A percentile compares a stretch with the other conserved stretches of the same genome.
Evolutionary conservation across 2,797 vertebrate species (phyloP).

Genomic region (Heterohyrax brucei): DNA sequence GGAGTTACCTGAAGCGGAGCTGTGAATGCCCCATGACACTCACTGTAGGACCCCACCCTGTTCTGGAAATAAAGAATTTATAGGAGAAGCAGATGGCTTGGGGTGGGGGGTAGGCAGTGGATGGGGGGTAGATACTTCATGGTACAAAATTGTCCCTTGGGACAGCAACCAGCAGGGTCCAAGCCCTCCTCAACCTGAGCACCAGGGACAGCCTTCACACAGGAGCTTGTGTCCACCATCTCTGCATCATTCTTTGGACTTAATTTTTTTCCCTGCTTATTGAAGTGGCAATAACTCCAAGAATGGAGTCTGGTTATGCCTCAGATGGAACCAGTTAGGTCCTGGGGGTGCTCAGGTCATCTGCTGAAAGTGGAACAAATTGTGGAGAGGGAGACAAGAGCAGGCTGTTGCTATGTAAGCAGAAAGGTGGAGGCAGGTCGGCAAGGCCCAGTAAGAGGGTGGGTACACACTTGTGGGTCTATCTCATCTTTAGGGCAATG

Average conservation of each 20-base stretch:
- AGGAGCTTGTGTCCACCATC: background rate
- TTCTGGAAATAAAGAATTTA: conserved; percentile 21
- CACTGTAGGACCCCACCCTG: background rate
- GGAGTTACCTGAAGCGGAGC: background rate
- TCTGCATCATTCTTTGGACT: background rate
- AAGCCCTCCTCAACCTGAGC: background rate
- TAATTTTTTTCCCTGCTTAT: conserved; percentile 51
- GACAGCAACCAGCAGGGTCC: background rate
- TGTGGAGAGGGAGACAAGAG: background rate
- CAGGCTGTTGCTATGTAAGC: background rate
- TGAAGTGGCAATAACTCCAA: conserved; percentile 72
- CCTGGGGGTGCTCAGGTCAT: conserved; percentile 10
- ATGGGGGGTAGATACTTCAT: background rate
- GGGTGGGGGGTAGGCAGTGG: background rate
- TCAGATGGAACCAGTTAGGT: background rate
- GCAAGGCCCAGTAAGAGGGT: background rate
- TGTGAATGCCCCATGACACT: background rate
- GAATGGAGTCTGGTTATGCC: conserved; percentile 52
- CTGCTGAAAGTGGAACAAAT: conserved; percentile 39
- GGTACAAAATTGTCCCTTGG: background rate
- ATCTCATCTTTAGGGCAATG: background rate
- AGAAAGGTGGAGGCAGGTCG: background rate
- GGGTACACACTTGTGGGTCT: fast-evolving
- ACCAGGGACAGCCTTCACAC: background rate
- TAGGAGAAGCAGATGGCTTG: background rate